Percentiles rank a stretch among this genome's conserved stretches.
phyloP scores from a whole-genome alignment of 1,140 invertebrate species.

The Solenopsis fugax region DNA sequence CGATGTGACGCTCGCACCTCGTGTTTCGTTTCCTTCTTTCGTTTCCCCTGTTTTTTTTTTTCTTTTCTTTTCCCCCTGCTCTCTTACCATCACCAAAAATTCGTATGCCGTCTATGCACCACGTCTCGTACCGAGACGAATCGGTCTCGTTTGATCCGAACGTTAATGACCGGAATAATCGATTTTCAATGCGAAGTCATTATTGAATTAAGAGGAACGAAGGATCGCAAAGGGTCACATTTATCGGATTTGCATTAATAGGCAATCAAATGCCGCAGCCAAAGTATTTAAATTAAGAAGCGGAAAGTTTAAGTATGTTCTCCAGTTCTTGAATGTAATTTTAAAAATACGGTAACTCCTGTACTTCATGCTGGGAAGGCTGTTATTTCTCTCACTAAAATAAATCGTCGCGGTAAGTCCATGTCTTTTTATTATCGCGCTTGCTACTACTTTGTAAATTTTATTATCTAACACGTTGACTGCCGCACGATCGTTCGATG shows the following conservation, averaged over 20 bases:
- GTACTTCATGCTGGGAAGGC: no score
- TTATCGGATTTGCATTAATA: conserved; percentile 18
- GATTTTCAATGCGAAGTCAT: conserved; percentile 31
- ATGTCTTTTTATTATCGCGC: neutral
- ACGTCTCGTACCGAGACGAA: conserved; percentile 37
- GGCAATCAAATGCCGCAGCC: neutral
- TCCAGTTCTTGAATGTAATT: neutral
- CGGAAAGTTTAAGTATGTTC: neutral
- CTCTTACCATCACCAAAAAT: conserved; percentile 17
- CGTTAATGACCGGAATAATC: conserved; percentile 44
- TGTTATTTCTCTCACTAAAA: conserved; percentile 4
- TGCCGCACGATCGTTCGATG: neutral
- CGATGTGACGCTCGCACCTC: conserved; percentile 23
- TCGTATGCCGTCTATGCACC: conserved; percentile 34
- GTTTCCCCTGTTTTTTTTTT: neutral
- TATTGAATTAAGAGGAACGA: neutral
- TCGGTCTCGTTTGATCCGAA: conserved; percentile 46
- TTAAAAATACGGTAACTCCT: neutral
- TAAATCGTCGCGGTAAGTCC: conserved; percentile 5
- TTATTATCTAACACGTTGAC: neutral
- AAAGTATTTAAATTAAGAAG: conserved; percentile 18
- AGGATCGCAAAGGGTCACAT: conserved; percentile 13
- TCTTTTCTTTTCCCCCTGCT: neutral
- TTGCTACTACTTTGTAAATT: neutral
- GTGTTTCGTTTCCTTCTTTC: conserved; percentile 22